Conservation (phyloP, 53 echinoderm and acorn worm genomes). For the Temnopleurus reevesii region DNA sequence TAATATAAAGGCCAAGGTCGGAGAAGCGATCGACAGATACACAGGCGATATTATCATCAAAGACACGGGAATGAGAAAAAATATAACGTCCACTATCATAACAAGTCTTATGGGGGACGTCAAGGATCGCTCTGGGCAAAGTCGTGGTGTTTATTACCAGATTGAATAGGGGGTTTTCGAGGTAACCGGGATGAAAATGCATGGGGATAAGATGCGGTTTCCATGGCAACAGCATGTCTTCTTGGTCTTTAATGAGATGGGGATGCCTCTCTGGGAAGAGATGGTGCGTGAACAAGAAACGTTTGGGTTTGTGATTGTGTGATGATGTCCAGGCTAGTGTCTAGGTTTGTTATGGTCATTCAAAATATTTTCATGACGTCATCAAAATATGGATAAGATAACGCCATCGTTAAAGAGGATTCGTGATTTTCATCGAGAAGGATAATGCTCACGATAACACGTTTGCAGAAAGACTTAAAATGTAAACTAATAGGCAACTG, state of each 20-base stretch:
- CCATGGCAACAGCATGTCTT: neutral
- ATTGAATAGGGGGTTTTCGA: neutral
- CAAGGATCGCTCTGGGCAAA: neutral
- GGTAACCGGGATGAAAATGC: neutral
- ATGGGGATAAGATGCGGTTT: neutral
- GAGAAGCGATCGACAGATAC: neutral
- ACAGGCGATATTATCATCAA: neutral
- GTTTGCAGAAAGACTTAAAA: no score
- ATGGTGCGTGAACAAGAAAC: neutral
- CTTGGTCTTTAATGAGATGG: neutral
- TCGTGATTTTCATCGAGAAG: no score
- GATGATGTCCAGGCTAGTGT: neutral
- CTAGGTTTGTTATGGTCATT: no score
- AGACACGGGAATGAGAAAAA: neutral
- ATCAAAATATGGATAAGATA: no score
- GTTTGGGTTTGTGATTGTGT: neutral
- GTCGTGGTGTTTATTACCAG: neutral
- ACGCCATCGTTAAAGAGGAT: no score
- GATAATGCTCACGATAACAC: no score
- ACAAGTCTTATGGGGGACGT: neutral
- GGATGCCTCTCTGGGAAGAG: neutral
- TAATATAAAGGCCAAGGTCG: constrained; percentile 4
- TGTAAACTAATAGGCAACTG: no score
- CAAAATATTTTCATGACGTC: no score
- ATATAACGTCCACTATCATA: neutral